phyloP scores from a whole-genome alignment of 1,140 invertebrate species.

The Aporrectodea caliginosa region DNA sequence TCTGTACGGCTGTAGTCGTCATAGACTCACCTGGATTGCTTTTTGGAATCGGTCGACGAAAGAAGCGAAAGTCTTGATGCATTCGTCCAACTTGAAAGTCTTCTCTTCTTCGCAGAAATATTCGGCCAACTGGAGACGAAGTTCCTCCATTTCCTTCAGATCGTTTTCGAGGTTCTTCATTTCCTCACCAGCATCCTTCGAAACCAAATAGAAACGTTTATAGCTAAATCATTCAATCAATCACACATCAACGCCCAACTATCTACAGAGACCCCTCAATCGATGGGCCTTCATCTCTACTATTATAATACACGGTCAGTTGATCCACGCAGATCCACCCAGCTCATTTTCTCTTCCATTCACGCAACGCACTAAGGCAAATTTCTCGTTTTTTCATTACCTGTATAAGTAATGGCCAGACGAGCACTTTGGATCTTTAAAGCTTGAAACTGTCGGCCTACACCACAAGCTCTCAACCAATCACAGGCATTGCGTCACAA shows the following conservation, averaged over 20 bases:
- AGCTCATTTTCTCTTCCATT: too few species aligned
- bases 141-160: slow-evolving; percentile 73
- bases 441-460: too few species aligned
- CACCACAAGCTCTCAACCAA: too few species aligned
- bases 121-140: slow-evolving; percentile 42
- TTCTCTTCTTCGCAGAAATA: slow-evolving; percentile 53
- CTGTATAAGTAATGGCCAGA: too few species aligned
- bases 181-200: slow-evolving; percentile 74
- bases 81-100: slow-evolving; percentile 53
- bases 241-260: neutral
- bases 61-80: slow-evolving; percentile 44
- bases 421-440: too few species aligned
- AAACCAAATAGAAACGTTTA: neutral
- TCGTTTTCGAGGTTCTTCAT: slow-evolving; percentile 71
- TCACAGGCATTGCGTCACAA: too few species aligned
- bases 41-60: slow-evolving; percentile 14
- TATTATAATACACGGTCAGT: slow-evolving; percentile 2
- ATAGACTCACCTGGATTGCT: slow-evolving; percentile 18
- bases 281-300: neutral
- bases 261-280: neutral
- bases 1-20: too few species aligned
- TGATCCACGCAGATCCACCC: too few species aligned
- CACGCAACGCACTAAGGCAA: too few species aligned
- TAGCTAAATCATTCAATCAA: slow-evolving; percentile 12
- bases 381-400: too few species aligned